phyloP scores from a whole-genome alignment of 2,797 vertebrate species.

The Gastrophryne carolinensis region DNA sequence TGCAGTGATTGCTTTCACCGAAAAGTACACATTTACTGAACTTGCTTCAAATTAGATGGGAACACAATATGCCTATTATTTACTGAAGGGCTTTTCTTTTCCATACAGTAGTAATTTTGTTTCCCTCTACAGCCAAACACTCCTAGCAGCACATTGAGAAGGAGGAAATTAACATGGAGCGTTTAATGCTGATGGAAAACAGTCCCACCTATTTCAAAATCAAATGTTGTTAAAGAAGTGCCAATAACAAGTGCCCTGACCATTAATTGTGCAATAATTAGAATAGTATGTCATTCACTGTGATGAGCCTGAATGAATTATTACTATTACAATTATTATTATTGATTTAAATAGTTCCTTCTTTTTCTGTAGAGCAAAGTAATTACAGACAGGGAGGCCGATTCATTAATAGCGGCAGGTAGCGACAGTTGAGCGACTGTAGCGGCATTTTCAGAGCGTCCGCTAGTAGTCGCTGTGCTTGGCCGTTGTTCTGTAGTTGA shows the following conservation, averaged over 20 bases:
- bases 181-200: not conserved
- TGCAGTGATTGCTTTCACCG: slow-evolving; percentile 47
- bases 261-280: not conserved
- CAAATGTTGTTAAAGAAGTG: not conserved
- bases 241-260: not conserved
- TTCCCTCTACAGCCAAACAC: not conserved
- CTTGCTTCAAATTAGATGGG: slow-evolving; percentile 32
- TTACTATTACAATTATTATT: too few species aligned
- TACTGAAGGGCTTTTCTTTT: slow-evolving; percentile 36
- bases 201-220: not conserved
- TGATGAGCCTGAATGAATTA: not conserved
- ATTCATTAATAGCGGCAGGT: too few species aligned
- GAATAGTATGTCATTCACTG: not conserved
- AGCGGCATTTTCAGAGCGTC: too few species aligned
- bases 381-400: too few species aligned
- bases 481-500: too few species aligned
- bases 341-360: too few species aligned
- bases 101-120: slow-evolving; percentile 34
- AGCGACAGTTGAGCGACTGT: too few species aligned
- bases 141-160: not conserved
- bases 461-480: too few species aligned
- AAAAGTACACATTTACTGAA: slow-evolving; percentile 50
- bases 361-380: too few species aligned
- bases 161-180: slow-evolving; percentile 6
- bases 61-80: slow-evolving; percentile 46